Percentiles rank a stretch among this genome's conserved stretches.
These are phyloP conservation scores for Dysdera silvatica DNA, from an alignment of 1,140 invertebrate species.

Conservation along the genomic window DNA sequence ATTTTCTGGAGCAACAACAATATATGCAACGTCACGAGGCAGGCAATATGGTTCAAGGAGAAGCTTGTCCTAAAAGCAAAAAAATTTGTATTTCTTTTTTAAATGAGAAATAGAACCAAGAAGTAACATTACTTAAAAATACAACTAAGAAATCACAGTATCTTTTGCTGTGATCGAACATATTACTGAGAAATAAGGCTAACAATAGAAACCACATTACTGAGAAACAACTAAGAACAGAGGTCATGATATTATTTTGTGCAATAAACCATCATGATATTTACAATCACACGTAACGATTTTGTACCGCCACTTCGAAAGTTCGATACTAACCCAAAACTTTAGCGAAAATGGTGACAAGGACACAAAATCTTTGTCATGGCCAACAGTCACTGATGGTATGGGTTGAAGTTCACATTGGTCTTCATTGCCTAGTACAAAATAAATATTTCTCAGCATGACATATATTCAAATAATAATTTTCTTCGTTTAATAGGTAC, in stretches of 20 bases:
- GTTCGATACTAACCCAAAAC: constrained; percentile 57
- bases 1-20: constrained; percentile 86
- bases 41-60: constrained; percentile 89
- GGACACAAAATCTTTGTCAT: constrained; percentile 89
- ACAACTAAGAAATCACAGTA: neutral
- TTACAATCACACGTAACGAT: too few species aligned
- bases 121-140: neutral
- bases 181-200: neutral
- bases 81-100: neutral
- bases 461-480: too few species aligned
- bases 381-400: constrained; percentile 81
- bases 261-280: neutral
- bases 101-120: too few species aligned
- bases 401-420: constrained; percentile 94
- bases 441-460: too few species aligned
- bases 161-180: neutral
- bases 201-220: too few species aligned
- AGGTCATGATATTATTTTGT: neutral
- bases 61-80: constrained; percentile 60
- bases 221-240: too few species aligned
- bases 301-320: neutral
- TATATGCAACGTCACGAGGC: constrained; percentile 82
- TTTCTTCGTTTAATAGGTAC: too few species aligned
- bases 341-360: constrained; percentile 86
- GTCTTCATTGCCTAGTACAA: constrained; percentile 65